Evolutionary conservation across 2,888 invertebrate species (phyloP).

Genomic region (Agrilus cyanescens): DNA sequence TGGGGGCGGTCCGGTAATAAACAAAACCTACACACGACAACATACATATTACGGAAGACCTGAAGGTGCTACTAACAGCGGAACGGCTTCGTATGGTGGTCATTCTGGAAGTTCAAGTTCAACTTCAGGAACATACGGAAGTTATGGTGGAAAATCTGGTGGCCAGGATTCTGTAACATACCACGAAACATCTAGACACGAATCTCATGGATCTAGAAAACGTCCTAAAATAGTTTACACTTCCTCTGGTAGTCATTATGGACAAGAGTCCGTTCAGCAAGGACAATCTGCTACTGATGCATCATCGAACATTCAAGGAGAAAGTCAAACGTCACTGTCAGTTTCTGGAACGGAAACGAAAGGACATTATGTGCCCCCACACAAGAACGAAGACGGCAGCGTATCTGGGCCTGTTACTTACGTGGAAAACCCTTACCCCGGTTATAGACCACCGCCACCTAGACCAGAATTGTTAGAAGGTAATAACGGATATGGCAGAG

Average conservation of each 20-base stretch:
- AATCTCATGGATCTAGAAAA: no score
- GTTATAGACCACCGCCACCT: constrained; percentile 16
- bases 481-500: constrained; percentile 14
- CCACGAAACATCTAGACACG: no score
- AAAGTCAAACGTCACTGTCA: no score
- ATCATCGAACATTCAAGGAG: no score
- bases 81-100: background rate
- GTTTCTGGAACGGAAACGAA: no score
- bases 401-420: constrained; percentile 10
- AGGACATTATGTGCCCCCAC: background rate
- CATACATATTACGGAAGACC: constrained; percentile 3
- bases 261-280: constrained; percentile 1
- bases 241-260: constrained; percentile 9
- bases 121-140: background rate
- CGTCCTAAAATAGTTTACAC: constrained; percentile 9
- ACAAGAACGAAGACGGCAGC: constrained; percentile 6
- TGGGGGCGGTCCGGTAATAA: constrained; percentile 5
- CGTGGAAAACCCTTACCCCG: constrained; percentile 15
- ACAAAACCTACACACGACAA: constrained; percentile 6
- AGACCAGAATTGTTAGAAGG: constrained; percentile 14
- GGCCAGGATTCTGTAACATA: no score
- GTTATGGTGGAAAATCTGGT: no score
- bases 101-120: constrained; percentile 4
- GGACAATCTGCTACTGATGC: background rate
- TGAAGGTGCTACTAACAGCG: background rate